phyloP scores from a whole-genome alignment of 92 coral and sea anemone genomes.

The Epizoanthus scotinus region DNA sequence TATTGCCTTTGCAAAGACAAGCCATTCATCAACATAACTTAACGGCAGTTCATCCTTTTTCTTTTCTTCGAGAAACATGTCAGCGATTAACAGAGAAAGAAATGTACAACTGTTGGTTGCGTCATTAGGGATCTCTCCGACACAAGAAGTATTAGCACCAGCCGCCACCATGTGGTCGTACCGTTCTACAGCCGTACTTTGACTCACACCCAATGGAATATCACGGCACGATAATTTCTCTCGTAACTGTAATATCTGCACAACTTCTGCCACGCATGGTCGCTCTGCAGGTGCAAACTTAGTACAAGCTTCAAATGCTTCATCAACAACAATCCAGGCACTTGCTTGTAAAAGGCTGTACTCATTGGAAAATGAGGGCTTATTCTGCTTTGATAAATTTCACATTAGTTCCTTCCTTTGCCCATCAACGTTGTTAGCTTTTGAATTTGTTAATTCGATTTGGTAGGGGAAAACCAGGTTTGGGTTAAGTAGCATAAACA shows the following conservation, averaged over 20 bases:
- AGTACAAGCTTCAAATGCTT: too few species aligned
- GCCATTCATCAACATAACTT: neutral
- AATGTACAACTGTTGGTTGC: slow-evolving; percentile 49
- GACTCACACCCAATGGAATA: slow-evolving; percentile 44
- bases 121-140: slow-evolving; percentile 31
- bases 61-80: slow-evolving; percentile 22
- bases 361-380: slow-evolving; percentile 31
- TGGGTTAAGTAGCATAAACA: slow-evolving; percentile 36
- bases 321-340: too few species aligned
- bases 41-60: neutral
- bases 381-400: slow-evolving; percentile 11
- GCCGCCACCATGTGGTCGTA: slow-evolving; percentile 41
- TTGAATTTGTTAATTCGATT: neutral
- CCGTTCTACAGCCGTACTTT: slow-evolving; percentile 37
- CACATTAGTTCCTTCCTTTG: slow-evolving; percentile 2
- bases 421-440: neutral
- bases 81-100: slow-evolving; percentile 35
- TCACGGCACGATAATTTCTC: slow-evolving; percentile 18
- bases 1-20: neutral
- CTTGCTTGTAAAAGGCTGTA: slow-evolving; percentile 1
- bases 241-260: slow-evolving; percentile 12
- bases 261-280: slow-evolving; percentile 11
- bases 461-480: slow-evolving; percentile 32
- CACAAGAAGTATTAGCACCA: slow-evolving; percentile 21
- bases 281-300: slow-evolving; percentile 37